Conservation (phyloP, 2,797 vertebrate species). For the Neosalanx taihuensis region DNA sequence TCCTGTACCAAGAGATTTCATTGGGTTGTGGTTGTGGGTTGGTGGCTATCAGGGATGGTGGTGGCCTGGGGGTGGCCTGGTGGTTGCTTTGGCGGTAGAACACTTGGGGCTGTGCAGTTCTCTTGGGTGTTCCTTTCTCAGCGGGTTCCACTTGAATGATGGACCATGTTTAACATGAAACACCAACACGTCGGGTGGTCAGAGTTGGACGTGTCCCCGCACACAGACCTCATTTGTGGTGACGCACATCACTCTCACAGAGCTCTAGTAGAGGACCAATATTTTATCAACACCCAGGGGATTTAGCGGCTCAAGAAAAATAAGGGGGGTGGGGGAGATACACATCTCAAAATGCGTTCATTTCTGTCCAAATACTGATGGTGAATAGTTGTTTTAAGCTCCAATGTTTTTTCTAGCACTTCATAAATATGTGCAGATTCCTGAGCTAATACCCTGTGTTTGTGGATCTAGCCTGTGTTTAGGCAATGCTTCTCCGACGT, state of each 20-base stretch:
- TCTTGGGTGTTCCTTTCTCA: conserved; percentile 53
- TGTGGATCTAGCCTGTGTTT: conserved; percentile 35
- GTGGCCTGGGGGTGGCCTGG: background rate
- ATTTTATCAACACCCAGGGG: conserved; percentile 34
- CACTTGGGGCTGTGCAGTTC: conserved; percentile 11
- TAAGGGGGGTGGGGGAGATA: conserved; percentile 28
- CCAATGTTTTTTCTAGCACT: conserved; percentile 49
- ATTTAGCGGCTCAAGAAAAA: conserved; percentile 32
- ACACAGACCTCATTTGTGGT: conserved; percentile 37
- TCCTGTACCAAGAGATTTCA: background rate
- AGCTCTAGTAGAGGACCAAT: conserved; percentile 16
- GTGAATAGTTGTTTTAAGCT: conserved; percentile 9
- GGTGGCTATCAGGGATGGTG: background rate
- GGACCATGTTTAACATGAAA: conserved; percentile 28
- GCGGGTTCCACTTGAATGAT: conserved; percentile 33
- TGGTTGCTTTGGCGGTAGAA: conserved; percentile 20
- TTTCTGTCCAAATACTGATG: conserved; percentile 54
- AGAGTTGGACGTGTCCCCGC: conserved; percentile 38
- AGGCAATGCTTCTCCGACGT: conserved; percentile 18
- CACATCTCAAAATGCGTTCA: conserved; percentile 45
- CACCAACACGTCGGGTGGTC: conserved; percentile 25
- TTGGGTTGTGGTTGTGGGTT: conserved; percentile 1
- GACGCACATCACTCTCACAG: conserved; percentile 19
- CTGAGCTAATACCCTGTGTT: conserved; percentile 46
- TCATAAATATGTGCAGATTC: conserved; percentile 52